phyloP scores from a whole-genome alignment of 2,113 vertebrate species.

The Polypterus senegalus region DNA sequence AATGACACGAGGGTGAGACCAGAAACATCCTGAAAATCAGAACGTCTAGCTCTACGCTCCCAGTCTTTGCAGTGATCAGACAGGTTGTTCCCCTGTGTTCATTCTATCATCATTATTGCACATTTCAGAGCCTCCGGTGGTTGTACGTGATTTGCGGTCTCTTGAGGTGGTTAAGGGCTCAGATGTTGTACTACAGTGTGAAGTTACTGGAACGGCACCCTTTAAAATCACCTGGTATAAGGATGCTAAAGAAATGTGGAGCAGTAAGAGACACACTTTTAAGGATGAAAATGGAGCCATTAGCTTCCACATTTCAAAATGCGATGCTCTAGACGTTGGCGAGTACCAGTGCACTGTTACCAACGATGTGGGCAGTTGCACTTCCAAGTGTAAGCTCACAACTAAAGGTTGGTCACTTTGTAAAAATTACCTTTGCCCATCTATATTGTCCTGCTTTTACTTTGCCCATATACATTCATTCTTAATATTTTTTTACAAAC shows the following conservation, averaged over 20 bases:
- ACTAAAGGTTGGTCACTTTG: constrained; percentile 78
- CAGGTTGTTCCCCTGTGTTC: no score
- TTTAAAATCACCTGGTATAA: constrained; percentile 86
- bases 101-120: constrained; percentile 15
- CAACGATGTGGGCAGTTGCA: constrained; percentile 84
- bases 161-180: constrained; percentile 69
- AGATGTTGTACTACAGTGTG: constrained; percentile 63
- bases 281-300: constrained; percentile 54
- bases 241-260: constrained; percentile 80
- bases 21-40: no score
- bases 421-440: background rate
- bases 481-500: constrained; percentile 27
- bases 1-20: no score
- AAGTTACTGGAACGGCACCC: constrained; percentile 71
- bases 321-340: constrained; percentile 73
- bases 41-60: no score
- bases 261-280: constrained; percentile 73
- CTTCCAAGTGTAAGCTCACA: constrained; percentile 62
- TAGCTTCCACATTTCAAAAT: constrained; percentile 70
- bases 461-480: constrained; percentile 18
- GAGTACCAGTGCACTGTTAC: constrained; percentile 82
- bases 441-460: background rate
- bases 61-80: no score
- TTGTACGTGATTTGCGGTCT: constrained; percentile 61
- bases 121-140: constrained; percentile 73